Percentiles rank a stretch among this genome's conserved stretches.
These are phyloP conservation scores for Ophraella communa DNA, from an alignment of 2,888 invertebrate genomes.

Conservation along the genomic window DNA sequence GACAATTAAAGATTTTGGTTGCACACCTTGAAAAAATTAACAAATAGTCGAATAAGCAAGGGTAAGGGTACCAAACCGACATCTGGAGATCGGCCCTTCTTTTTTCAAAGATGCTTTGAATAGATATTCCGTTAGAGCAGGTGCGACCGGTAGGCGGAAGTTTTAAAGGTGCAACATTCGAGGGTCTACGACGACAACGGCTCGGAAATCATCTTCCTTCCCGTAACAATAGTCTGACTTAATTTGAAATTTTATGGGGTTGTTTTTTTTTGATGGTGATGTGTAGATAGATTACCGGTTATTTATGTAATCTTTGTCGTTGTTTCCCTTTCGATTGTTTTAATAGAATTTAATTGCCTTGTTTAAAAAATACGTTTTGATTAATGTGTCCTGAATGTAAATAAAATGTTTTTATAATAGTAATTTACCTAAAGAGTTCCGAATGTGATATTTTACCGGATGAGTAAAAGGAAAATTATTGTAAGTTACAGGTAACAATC, in stretches of 20 bases:
- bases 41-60: background rate
- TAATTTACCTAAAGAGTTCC: too few species aligned
- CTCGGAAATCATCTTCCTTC: background rate
- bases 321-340: too few species aligned
- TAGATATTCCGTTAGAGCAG: constrained; percentile 9
- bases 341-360: too few species aligned
- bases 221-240: background rate
- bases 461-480: too few species aligned
- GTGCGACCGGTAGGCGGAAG: constrained; percentile 10
- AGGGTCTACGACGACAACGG: background rate
- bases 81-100: constrained; percentile 3
- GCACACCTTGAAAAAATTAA: background rate
- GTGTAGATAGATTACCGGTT: background rate
- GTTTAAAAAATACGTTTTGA: too few species aligned
- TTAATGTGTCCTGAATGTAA: too few species aligned
- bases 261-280: background rate
- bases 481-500: too few species aligned
- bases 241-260: background rate
- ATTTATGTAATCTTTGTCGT: background rate
- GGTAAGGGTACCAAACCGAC: constrained; percentile 3
- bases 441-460: too few species aligned
- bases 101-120: background rate
- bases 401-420: too few species aligned
- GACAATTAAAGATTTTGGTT: too few species aligned
- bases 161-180: constrained; percentile 8